These are phyloP conservation scores for Pantherophis guttatus DNA, from an alignment of 2,113 vertebrate genomes.

Conservation along the genomic window DNA sequence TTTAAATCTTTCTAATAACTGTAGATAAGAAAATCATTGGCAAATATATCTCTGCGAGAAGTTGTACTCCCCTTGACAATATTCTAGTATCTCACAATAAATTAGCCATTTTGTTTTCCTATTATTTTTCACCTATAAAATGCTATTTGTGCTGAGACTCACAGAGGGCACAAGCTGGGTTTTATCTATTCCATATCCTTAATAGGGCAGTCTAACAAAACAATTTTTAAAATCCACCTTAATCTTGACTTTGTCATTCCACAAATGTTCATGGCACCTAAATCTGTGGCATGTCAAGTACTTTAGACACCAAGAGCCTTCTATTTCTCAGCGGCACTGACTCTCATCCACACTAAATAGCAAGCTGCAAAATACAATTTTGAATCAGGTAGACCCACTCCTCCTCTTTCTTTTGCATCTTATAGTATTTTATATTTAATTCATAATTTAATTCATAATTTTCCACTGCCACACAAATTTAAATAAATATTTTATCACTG, in stretches of 20 bases:
- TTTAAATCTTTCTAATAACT: neutral
- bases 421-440: too few species aligned
- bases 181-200: neutral
- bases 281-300: neutral
- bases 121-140: neutral
- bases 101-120: neutral
- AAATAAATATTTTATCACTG: too few species aligned
- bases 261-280: neutral
- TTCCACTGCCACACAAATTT: too few species aligned
- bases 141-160: neutral
- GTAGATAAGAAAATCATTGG: neutral
- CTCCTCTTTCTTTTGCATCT: neutral
- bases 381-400: neutral
- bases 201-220: neutral
- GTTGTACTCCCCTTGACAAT: neutral
- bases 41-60: neutral
- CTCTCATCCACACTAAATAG: neutral
- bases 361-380: neutral
- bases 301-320: neutral
- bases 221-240: neutral
- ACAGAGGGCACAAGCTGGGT: neutral
- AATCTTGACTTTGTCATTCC: neutral
- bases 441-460: too few species aligned
- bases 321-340: neutral
- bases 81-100: neutral